Conservation (phyloP, 2,797 vertebrate species). For the Sparus aurata region DNA sequence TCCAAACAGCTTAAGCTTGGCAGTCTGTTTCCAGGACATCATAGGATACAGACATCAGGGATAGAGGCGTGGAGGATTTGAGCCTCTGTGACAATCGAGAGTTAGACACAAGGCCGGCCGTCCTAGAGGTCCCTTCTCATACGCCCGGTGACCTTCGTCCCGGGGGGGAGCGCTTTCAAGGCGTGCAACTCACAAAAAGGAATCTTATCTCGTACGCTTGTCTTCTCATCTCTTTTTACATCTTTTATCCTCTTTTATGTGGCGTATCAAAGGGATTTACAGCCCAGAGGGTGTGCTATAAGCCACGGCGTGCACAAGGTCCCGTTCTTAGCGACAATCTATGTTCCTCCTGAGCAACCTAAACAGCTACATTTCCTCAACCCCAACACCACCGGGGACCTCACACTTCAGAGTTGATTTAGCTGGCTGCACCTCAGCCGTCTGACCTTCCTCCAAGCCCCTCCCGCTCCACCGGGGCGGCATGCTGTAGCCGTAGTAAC, state of each 20-base stretch:
- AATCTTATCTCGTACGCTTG: constrained; percentile 63
- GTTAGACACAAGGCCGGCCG: background rate
- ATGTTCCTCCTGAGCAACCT: constrained; percentile 67
- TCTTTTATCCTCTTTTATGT: constrained; percentile 72
- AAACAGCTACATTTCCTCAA: constrained; percentile 73
- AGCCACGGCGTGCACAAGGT: constrained; percentile 52
- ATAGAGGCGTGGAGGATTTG: constrained; percentile 39
- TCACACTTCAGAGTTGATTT: constrained; percentile 79
- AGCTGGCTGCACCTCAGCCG: constrained; percentile 65
- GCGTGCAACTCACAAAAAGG: constrained; percentile 43
- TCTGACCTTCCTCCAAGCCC: constrained; percentile 69
- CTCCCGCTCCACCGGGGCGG: constrained; percentile 46
- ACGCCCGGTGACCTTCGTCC: constrained; percentile 48
- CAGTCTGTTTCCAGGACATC: constrained; percentile 59
- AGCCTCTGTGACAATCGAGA: constrained; percentile 23
- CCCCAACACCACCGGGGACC: constrained; percentile 62
- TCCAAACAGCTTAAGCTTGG: constrained; percentile 59
- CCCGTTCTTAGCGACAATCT: constrained; percentile 57
- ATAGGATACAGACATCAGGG: constrained; percentile 69
- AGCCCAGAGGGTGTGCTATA: constrained; percentile 52
- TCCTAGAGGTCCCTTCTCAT: background rate
- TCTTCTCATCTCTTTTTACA: constrained; percentile 69
- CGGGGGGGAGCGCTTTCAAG: constrained; percentile 35
- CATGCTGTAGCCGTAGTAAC: constrained; percentile 80
- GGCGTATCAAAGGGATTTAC: constrained; percentile 71